A percentile compares a stretch with the other conserved stretches of the same genome.
Evolutionary conservation across 2,113 vertebrate genomes (phyloP).

Genomic region (Antechinus flavipes): DNA sequence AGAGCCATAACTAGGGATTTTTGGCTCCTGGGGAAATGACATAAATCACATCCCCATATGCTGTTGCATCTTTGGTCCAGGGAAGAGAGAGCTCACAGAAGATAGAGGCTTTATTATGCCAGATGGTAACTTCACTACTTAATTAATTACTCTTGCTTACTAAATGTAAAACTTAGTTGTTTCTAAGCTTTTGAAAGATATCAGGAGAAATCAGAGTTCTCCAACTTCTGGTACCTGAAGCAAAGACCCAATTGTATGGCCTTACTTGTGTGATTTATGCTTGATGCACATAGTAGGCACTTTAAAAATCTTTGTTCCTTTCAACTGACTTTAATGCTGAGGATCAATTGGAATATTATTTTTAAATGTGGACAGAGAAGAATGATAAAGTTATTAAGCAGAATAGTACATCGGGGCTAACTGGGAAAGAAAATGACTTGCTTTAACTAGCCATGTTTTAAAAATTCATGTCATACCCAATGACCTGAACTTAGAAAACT

Average conservation of each 20-base stretch:
- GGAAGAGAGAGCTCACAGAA: background rate
- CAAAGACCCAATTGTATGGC: background rate
- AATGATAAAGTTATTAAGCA: constrained; percentile 72
- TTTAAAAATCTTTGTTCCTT: background rate
- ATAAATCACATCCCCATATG: background rate
- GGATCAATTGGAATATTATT: constrained; percentile 47
- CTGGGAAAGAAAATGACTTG: constrained; percentile 34
- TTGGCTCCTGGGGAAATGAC: background rate
- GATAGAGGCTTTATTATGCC: background rate
- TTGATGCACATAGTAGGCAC: background rate
- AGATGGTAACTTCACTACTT: background rate
- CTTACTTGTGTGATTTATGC: background rate
- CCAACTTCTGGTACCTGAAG: background rate
- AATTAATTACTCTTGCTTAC: background rate
- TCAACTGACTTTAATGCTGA: constrained; percentile 16
- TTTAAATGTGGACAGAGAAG: constrained; percentile 37
- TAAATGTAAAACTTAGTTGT: background rate
- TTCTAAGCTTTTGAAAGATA: background rate
- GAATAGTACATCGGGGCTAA: constrained; percentile 59
- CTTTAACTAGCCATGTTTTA: constrained; percentile 57
- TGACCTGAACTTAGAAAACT: constrained; percentile 59
- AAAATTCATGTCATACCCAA: constrained; percentile 51
- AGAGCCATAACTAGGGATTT: background rate
- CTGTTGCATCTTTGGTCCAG: background rate
- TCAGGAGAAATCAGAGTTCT: background rate